A percentile compares a stretch with the other conserved stretches of the same genome.
phyloP scores from a whole-genome alignment of 2,797 vertebrate species.

The Bufotes viridis region DNA sequence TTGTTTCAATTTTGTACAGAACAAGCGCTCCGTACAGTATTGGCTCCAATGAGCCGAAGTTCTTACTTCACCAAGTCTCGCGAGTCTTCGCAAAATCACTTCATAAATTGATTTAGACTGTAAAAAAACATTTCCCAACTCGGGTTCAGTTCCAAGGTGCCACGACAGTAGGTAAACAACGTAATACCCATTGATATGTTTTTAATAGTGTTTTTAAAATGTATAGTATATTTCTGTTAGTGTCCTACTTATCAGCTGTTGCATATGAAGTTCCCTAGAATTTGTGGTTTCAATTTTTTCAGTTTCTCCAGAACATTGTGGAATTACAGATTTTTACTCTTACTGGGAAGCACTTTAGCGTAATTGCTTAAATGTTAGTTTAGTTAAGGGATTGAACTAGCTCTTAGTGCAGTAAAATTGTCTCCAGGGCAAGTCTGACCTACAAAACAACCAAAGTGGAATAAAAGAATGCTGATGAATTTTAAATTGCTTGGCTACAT shows the following conservation, averaged over 20 bases:
- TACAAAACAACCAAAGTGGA: slow-evolving; percentile 56
- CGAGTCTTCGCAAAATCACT: too few species aligned
- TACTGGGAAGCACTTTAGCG: slow-evolving; percentile 51
- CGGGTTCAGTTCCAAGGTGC: too few species aligned
- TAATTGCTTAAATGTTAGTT: slow-evolving; percentile 57
- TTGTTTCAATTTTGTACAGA: too few species aligned
- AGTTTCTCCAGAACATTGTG: slow-evolving; percentile 8
- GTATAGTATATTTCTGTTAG: neutral
- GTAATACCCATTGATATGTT: neutral
- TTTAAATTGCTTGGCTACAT: slow-evolving; percentile 57
- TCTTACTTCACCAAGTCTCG: too few species aligned
- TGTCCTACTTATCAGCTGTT: neutral
- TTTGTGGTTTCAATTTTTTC: slow-evolving; percentile 1
- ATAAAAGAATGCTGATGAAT: slow-evolving; percentile 56
- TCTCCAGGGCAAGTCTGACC: slow-evolving; percentile 56
- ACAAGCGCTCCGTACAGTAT: too few species aligned
- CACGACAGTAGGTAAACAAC: neutral
- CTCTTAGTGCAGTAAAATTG: slow-evolving; percentile 50
- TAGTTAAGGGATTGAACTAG: slow-evolving; percentile 53
- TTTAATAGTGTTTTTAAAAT: neutral
- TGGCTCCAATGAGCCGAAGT: too few species aligned
- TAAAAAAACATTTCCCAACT: too few species aligned
- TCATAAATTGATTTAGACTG: too few species aligned
- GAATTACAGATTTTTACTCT: slow-evolving; percentile 39
- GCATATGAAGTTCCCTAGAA: neutral